phyloP scores from a whole-genome alignment of 2,888 invertebrate species.

The Adela reaumurella region DNA sequence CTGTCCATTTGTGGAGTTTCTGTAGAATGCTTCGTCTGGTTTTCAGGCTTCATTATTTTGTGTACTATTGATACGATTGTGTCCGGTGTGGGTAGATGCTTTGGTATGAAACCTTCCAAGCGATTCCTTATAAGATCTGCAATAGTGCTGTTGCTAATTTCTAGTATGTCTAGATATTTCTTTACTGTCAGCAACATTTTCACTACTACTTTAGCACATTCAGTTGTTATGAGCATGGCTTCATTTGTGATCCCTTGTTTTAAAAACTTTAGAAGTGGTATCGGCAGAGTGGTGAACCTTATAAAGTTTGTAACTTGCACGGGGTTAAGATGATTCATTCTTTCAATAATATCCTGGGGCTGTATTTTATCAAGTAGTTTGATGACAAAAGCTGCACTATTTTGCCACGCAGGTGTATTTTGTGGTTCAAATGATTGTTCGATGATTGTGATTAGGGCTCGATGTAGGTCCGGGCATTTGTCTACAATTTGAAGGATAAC shows the following conservation, averaged over 20 bases:
- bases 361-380: constrained; percentile 40
- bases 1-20: constrained; percentile 28
- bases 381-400: constrained; percentile 39
- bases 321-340: constrained; percentile 37
- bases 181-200: constrained; percentile 52
- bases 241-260: constrained; percentile 26
- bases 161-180: constrained; percentile 50
- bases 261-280: constrained; percentile 43
- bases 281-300: constrained; percentile 45
- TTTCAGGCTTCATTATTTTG: constrained; percentile 21
- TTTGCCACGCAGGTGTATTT: constrained; percentile 52
- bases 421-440: constrained; percentile 61
- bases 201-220: constrained; percentile 48
- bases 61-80: constrained; percentile 31
- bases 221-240: constrained; percentile 36
- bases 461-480: constrained; percentile 70
- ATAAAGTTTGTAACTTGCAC: constrained; percentile 52
- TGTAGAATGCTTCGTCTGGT: constrained; percentile 18
- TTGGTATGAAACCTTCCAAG: constrained; percentile 41
- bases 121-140: constrained; percentile 30
- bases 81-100: constrained; percentile 37
- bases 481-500: constrained; percentile 60
- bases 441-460: constrained; percentile 56
- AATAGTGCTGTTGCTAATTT: constrained; percentile 24
- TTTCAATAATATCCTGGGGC: constrained; percentile 45